These are phyloP conservation scores for Rhimphoctona megacephalus DNA, from an alignment of 2,888 invertebrate species.

Conservation along the genomic window DNA sequence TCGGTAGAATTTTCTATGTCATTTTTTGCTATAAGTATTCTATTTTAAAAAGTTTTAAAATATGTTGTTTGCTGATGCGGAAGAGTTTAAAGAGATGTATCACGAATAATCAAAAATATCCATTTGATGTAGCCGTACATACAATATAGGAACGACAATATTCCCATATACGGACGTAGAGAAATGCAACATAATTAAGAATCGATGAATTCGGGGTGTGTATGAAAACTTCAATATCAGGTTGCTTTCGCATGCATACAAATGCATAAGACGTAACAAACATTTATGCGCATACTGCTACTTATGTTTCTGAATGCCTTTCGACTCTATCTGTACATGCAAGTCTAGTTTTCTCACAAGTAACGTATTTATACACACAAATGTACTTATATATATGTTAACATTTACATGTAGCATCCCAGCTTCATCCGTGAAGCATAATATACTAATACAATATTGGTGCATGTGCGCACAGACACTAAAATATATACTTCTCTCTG, in stretches of 20 bases:
- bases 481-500: not conserved
- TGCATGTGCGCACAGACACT: conserved; percentile 25
- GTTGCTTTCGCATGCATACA: conserved; percentile 64
- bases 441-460: conserved; percentile 32
- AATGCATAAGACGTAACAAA: conserved; percentile 71
- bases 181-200: conserved; percentile 70
- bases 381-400: conserved; percentile 3
- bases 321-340: conserved; percentile 22
- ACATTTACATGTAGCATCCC: conserved; percentile 15
- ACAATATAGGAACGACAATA: too few relatives aligned
- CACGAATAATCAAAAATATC: too few relatives aligned
- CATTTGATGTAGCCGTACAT: too few relatives aligned
- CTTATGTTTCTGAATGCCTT: conserved; percentile 36
- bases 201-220: conserved; percentile 64
- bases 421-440: conserved; percentile 28
- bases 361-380: conserved; percentile 11
- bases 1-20: not conserved
- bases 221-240: conserved; percentile 66
- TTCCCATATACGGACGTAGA: not conserved
- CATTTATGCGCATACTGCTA: conserved; percentile 21
- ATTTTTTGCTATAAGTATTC: not conserved
- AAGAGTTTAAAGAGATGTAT: too few relatives aligned
- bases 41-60: not conserved
- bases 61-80: not conserved
- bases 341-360: conserved; percentile 41